A percentile compares a stretch with the other conserved stretches of the same genome.
phyloP scores from a whole-genome alignment of 2,113 vertebrate species.

The Brachirus orientalis region DNA sequence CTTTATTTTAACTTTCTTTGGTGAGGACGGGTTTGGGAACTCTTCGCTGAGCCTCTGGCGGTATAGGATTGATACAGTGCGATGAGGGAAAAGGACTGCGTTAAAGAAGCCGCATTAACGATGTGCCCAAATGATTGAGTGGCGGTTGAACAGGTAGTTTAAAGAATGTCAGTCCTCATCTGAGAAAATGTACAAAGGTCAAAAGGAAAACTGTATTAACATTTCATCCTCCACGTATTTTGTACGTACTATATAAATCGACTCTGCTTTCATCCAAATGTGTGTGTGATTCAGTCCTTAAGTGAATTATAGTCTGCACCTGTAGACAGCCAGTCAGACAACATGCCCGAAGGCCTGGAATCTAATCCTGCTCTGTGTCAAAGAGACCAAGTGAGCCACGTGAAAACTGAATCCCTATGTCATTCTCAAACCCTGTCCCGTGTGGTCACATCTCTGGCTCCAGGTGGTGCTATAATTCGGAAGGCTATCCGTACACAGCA shows the following conservation, averaged over 20 bases:
- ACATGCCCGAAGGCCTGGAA: conserved; percentile 53
- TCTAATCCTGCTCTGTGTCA: conserved; percentile 40
- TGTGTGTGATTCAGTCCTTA: conserved; percentile 11
- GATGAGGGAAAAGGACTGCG: too few relatives aligned
- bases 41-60: too few relatives aligned
- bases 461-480: neutral
- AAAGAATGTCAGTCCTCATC: too few relatives aligned
- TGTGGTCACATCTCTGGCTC: conserved; percentile 9
- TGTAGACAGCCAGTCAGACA: conserved; percentile 22
- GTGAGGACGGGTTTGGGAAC: too few relatives aligned
- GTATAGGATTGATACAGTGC: too few relatives aligned
- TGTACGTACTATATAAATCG: neutral
- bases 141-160: too few relatives aligned
- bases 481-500: neutral
- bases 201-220: too few relatives aligned
- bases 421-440: too few relatives aligned
- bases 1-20: too few relatives aligned
- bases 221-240: conserved; percentile 5
- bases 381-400: conserved; percentile 39
- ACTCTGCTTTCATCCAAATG: conserved; percentile 10
- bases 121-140: too few relatives aligned
- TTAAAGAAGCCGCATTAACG: too few relatives aligned
- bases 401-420: conserved; percentile 28
- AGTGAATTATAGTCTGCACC: conserved; percentile 39
- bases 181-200: too few relatives aligned